Evolutionary conservation across 1,140 invertebrate species (phyloP), one percentile per base, ranked within the genome.

Genomic region (Paraescarpia echinospica): DNA sequence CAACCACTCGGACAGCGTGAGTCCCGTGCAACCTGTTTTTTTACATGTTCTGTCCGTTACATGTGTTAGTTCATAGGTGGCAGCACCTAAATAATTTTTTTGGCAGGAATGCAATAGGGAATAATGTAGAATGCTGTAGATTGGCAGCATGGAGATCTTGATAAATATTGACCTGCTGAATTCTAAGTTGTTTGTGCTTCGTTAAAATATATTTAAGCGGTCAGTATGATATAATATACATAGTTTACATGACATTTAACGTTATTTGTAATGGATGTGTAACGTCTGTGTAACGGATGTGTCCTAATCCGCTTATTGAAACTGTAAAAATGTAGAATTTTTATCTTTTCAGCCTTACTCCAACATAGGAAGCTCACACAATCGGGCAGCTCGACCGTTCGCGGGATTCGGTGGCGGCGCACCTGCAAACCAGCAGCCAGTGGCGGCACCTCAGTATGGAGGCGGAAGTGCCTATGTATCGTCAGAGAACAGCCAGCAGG

Each of bases 351-450:
- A 34, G 35, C 35, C 35, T 34, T 35, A 90, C 14, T 90, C 89
- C 33, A 35, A 89, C 34, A 33, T 91, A n/a, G 92, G 90, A 51
- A 93, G 35, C 35, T 27, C 35, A 9, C 35, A 93, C 92, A 93
- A 93, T 35, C 89, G 92, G 41, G 35, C 92, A 34, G 90, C 92
- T n/a, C 88, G 91, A 88, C 92, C 92, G 34, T 93, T 93, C 59
- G 14, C 92, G 14, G 90, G 90, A 31, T 91, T 91, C 18, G 91
- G 41, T 59, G 91, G 91, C 22, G 34, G 34, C 14, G 33, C 91
- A 18, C 33, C 34, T 0, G 12, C 48, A 12, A 51, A 35, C 91
- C 34, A 91, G 89, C 34, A 18, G 27, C 89, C 89, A 31, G 89
- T 90, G 33, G 89, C 59, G 59, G 8, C 59, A 12, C 59, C 59